Evolutionary conservation across 2,888 invertebrate species (phyloP).

Genomic region (Ophion costatus): DNA sequence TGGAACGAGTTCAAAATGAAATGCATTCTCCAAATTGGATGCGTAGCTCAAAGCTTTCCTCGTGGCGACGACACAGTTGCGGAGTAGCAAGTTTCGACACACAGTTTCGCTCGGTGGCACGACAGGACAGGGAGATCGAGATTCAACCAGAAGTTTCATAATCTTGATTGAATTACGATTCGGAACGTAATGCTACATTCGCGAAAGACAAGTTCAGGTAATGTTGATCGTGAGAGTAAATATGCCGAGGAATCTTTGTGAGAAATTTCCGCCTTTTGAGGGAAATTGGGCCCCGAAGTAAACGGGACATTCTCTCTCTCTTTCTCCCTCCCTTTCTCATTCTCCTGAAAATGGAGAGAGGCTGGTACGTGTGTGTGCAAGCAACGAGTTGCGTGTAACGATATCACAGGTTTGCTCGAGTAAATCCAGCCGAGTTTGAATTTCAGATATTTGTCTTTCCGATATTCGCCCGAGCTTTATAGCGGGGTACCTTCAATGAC

Average conservation of each 20-base stretch:
- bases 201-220: too few species aligned
- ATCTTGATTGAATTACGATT: too few species aligned
- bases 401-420: constrained; percentile 28
- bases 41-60: too few species aligned
- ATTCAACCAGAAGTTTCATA: too few species aligned
- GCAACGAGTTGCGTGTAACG: constrained; percentile 36
- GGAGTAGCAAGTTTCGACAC: too few species aligned
- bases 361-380: constrained; percentile 12
- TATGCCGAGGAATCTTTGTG: background rate
- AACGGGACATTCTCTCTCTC: background rate
- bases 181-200: too few species aligned
- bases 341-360: background rate
- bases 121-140: too few species aligned
- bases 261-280: constrained; percentile 12
- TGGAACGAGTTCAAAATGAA: constrained; percentile 6
- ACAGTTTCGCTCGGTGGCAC: too few species aligned
- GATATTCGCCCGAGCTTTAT: constrained; percentile 47
- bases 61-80: too few species aligned
- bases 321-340: background rate
- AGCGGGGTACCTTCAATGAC: constrained; percentile 2
- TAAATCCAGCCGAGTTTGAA: constrained; percentile 51
- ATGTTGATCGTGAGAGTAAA: constrained; percentile 14
- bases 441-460: constrained; percentile 59
- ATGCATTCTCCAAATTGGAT: too few species aligned
- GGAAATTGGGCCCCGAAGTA: constrained; percentile 35